A percentile compares a stretch with the other conserved stretches of the same genome.
These are phyloP conservation scores for Grantiella picta DNA, from an alignment of 2,113 vertebrate genomes.

Conservation along the genomic window DNA sequence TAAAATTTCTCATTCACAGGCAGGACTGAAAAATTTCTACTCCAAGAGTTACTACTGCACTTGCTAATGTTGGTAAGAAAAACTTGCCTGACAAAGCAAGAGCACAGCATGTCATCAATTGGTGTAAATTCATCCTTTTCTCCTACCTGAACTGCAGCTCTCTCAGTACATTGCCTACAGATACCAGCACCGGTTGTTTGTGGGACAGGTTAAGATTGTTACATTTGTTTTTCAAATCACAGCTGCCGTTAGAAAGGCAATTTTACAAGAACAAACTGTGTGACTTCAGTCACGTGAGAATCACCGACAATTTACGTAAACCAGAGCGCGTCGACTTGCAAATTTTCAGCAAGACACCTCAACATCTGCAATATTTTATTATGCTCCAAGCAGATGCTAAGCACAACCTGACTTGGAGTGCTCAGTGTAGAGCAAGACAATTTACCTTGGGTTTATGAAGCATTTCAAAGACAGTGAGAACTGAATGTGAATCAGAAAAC, in stretches of 20 bases:
- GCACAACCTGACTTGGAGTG: not conserved
- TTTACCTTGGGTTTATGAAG: not conserved
- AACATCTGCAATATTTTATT: not conserved
- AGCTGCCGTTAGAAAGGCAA: not conserved
- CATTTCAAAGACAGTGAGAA: not conserved
- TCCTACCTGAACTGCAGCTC: not conserved
- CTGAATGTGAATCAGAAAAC: not conserved
- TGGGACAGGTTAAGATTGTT: not conserved
- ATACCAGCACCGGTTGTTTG: not conserved
- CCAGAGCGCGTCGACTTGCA: not conserved
- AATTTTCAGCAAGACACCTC: not conserved
- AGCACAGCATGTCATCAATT: rapidly evolving
- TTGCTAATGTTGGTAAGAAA: not conserved
- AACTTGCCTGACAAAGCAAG: not conserved
- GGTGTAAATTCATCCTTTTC: not conserved
- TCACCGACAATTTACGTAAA: not conserved
- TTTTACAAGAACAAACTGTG: not conserved
- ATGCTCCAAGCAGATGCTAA: not conserved
- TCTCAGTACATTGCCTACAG: not conserved
- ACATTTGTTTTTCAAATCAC: not conserved
- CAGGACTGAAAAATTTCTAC: not conserved
- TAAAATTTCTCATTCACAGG: not conserved
- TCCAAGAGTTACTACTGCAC: not conserved
- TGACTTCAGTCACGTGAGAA: not conserved
- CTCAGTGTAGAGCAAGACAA: not conserved